These are phyloP conservation scores for Lymantria monacha DNA, from an alignment of 2,888 invertebrate species.

Conservation along the genomic window DNA sequence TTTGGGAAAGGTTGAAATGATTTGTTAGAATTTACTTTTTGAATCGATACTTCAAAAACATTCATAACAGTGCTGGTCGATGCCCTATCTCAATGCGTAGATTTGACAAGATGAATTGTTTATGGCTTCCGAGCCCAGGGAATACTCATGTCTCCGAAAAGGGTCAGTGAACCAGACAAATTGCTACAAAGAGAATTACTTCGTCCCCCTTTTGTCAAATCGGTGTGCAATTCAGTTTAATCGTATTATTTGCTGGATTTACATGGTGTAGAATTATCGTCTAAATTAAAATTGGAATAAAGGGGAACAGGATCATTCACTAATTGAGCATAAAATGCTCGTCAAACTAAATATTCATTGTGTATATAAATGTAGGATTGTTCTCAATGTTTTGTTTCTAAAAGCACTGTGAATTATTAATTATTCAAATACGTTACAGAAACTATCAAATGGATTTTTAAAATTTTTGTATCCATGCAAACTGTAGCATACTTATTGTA, in stretches of 20 bases:
- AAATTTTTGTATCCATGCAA: too few relatives aligned
- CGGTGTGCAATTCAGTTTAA: conserved; percentile 51
- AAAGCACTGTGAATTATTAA: too few relatives aligned
- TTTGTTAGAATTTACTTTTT: conserved; percentile 50
- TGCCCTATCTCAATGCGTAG: conserved; percentile 46
- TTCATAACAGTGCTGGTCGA: conserved; percentile 46
- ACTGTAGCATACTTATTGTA: too few relatives aligned
- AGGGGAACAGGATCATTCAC: conserved; percentile 39
- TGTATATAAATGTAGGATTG: conserved; percentile 44
- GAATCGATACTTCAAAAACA: conserved; percentile 54
- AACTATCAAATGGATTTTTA: too few relatives aligned
- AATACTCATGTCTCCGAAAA: conserved; percentile 48
- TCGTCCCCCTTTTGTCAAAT: conserved; percentile 53
- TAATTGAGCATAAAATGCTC: conserved; percentile 52
- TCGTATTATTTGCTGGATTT: conserved; percentile 62
- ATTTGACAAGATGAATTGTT: conserved; percentile 62
- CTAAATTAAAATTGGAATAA: conserved; percentile 47
- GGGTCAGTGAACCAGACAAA: conserved; percentile 69
- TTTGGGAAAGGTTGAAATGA: conserved; percentile 50
- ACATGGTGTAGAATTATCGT: conserved; percentile 47
- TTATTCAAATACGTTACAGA: too few relatives aligned
- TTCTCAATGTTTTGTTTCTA: too few relatives aligned
- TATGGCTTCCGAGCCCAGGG: conserved; percentile 46
- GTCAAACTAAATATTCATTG: conserved; percentile 43
- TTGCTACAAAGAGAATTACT: conserved; percentile 51